A percentile compares a stretch with the other conserved stretches of the same genome.
These are phyloP conservation scores for Pelosia muscerda DNA, from an alignment of 2,888 invertebrate species.

Conservation along the genomic window DNA sequence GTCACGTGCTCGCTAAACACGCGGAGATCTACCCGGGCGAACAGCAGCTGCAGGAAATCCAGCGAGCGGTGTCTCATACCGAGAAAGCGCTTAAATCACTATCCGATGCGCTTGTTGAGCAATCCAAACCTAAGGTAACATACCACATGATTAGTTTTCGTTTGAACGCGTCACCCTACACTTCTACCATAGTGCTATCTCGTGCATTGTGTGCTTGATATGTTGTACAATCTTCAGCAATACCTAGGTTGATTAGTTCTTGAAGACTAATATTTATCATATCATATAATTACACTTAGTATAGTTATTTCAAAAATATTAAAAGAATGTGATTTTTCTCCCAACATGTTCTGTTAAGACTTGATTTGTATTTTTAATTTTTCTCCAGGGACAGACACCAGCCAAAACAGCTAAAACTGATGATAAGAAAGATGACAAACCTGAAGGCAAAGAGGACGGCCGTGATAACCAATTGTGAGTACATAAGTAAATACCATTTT, in stretches of 20 bases:
- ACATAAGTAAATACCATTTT: conserved; percentile 15
- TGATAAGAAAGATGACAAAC: conserved; percentile 80
- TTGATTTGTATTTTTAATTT: neutral
- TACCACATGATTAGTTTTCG: no score
- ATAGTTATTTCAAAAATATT: no score
- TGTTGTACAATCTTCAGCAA: no score
- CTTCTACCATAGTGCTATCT: no score
- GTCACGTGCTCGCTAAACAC: conserved; percentile 97
- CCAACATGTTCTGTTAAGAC: no score
- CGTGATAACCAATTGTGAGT: conserved; percentile 93
- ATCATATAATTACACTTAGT: no score
- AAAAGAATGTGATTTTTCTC: no score
- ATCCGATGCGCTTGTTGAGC: conserved; percentile 94
- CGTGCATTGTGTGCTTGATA: no score
- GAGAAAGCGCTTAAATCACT: conserved; percentile 98
- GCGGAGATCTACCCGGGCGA: conserved; percentile 97
- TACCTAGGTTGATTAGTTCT: no score
- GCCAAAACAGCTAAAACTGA: conserved; percentile 68
- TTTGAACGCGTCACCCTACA: no score
- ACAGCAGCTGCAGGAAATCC: conserved; percentile 95
- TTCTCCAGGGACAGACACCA: conserved; percentile 26
- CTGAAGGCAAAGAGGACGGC: conserved; percentile 90
- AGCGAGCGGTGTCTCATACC: conserved; percentile 96
- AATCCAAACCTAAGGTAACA: conserved; percentile 71
- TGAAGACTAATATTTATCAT: no score